Evolutionary conservation across 1,140 invertebrate species (phyloP), one percentile per base, ranked within the genome.

Genomic region (Caenorhabditis brenneri): DNA sequence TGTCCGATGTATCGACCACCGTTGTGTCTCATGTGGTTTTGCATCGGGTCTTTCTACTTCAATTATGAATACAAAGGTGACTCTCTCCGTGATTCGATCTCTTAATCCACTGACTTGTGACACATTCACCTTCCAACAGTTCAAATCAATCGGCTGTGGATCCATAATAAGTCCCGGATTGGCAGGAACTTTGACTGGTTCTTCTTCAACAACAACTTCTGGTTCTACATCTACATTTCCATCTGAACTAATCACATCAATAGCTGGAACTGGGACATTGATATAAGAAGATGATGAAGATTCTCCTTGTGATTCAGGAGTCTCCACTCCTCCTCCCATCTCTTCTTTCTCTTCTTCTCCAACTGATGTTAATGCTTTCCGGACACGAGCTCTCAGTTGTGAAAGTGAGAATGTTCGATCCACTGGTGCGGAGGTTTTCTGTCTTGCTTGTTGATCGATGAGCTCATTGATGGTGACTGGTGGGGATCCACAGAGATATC

Each of bases 1-100:
- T 24, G 91, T 82, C 36, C 91, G 81, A 48, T 87, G 85, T 27
- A 81, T 85, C 4, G 81, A 84, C 84, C 84, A 85, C 6, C 24
- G 49, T 31, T 69, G 84, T 1, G 55, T 86, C 48, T 86, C 83
- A 27, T 58, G 29, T 1, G 65, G 58, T 19, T 82, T 81, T 15
- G 80, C 81, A 53, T 86, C 85, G 4, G 49, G 42, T 22, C 85
- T 58, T 39, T 82, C 51, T 6, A 86, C 85, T 42, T 84, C 83
- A 29, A 86, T 86, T n/a, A 80, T 29, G 78, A 82, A 86, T 0
- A 80, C 85, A 36, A 49, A 86, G 2, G 55, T 22, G 0, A 24
- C 46, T 42, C 80, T 24, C 7, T 85, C 83, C 7, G 51, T 82
- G n/a, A 79, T 39, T n/a, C 10, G 4, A 22, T 85, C 83, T 51